A percentile compares a stretch with the other conserved stretches of the same genome.
These are phyloP conservation scores for Ormyrus labotus DNA, from an alignment of 2,888 invertebrate species.

Conservation along the genomic window DNA sequence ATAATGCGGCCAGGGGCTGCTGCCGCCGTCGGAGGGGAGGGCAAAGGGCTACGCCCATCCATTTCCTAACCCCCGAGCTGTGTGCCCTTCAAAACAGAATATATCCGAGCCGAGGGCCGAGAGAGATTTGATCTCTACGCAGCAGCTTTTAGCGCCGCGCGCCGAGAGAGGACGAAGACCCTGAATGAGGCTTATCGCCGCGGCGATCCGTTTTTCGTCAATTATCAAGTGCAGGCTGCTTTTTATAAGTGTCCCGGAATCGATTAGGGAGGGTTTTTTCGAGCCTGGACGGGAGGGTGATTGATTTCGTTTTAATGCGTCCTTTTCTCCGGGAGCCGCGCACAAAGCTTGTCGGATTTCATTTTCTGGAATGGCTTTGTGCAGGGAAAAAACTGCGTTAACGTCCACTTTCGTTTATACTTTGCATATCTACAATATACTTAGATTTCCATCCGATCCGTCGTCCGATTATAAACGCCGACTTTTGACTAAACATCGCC, in stretches of 20 bases:
- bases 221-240: not conserved
- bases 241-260: no score
- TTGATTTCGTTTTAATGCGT: not conserved
- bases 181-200: slow-evolving; percentile 2
- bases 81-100: not conserved
- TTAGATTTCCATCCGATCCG: no score
- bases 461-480: no score
- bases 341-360: not conserved
- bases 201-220: slow-evolving; percentile 11
- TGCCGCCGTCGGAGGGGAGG: no score
- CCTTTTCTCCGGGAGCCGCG: not conserved
- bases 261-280: not conserved
- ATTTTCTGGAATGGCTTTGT: no score
- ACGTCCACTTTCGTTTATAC: not conserved
- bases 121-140: slow-evolving; percentile 4
- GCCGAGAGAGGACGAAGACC: not conserved
- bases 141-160: slow-evolving; percentile 1
- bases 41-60: slow-evolving; percentile 4
- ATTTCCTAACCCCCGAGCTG: slow-evolving; percentile 22
- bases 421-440: not conserved
- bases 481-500: no score
- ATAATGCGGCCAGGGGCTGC: slow-evolving; percentile 10
- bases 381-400: not conserved
- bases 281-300: not conserved
- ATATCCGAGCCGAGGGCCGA: not conserved